Percentiles rank a stretch among this genome's conserved stretches.
These are phyloP conservation scores for Masticophis lateralis DNA, from an alignment of 2,797 vertebrate species.

Conservation along the genomic window DNA sequence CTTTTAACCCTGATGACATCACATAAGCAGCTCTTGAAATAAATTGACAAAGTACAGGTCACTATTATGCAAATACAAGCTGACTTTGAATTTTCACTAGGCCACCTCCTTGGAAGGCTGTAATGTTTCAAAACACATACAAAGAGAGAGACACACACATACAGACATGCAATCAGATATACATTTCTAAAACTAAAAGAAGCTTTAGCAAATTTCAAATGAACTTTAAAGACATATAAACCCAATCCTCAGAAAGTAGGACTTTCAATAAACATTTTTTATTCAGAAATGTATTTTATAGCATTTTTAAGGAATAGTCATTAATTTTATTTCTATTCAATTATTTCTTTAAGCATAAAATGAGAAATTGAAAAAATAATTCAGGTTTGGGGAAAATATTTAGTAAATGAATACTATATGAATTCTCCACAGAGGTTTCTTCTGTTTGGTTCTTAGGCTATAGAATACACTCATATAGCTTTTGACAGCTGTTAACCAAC, in stretches of 20 bases:
- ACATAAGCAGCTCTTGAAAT: constrained; percentile 30
- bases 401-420: neutral
- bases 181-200: neutral
- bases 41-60: neutral
- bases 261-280: neutral
- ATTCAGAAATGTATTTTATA: neutral
- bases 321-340: neutral
- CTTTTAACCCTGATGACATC: constrained; percentile 23
- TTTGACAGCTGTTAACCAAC: neutral
- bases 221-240: neutral
- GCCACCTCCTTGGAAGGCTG: neutral
- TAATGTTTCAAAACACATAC: neutral
- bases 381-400: neutral
- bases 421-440: neutral
- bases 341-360: neutral
- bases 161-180: neutral
- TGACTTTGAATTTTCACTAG: constrained; percentile 29
- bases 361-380: neutral
- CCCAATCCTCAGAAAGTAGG: neutral
- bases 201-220: constrained; percentile 3
- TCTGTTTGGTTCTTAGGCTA: neutral
- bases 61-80: neutral
- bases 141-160: no score
- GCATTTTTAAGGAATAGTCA: neutral
- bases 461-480: neutral